Percentiles rank a stretch among this genome's conserved stretches.
These are phyloP conservation scores for Characodon lateralis DNA, from an alignment of 2,797 vertebrate species.

Conservation along the genomic window DNA sequence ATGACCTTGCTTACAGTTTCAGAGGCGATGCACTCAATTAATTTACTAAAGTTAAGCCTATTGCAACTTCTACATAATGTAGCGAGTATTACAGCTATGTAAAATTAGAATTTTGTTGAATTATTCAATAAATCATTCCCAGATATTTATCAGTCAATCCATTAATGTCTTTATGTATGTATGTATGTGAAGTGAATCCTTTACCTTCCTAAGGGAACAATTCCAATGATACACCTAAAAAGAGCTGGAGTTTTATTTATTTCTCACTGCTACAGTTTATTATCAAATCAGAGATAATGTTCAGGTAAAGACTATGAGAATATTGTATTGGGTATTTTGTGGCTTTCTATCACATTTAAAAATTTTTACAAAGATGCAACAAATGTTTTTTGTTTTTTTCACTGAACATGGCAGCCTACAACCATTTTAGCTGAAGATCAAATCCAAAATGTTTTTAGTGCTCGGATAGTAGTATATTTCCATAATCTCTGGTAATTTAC, in stretches of 20 bases:
- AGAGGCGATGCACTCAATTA: neutral
- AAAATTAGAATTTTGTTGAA: neutral
- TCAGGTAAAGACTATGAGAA: no score
- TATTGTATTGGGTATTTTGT: no score
- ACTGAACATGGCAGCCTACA: no score
- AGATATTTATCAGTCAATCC: neutral
- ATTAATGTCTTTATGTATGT: neutral
- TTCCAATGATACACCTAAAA: neutral
- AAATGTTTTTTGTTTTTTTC: no score
- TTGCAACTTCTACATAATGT: neutral
- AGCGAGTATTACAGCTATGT: neutral
- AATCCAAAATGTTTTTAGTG: no score
- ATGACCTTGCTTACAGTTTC: neutral
- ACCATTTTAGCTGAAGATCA: no score
- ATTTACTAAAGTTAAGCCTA: neutral
- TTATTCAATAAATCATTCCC: neutral
- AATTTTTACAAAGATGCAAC: no score
- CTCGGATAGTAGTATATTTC: no score
- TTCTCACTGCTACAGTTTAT: no score
- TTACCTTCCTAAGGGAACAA: neutral
- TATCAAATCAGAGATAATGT: no score
- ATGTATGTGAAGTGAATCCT: neutral
- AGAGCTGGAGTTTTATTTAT: neutral
- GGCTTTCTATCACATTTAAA: no score
- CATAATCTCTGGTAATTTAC: no score